Base-by-base conservation (phyloP, 2,797 vertebrate genomes). In the Adrianichthys oophorus region DNA sequence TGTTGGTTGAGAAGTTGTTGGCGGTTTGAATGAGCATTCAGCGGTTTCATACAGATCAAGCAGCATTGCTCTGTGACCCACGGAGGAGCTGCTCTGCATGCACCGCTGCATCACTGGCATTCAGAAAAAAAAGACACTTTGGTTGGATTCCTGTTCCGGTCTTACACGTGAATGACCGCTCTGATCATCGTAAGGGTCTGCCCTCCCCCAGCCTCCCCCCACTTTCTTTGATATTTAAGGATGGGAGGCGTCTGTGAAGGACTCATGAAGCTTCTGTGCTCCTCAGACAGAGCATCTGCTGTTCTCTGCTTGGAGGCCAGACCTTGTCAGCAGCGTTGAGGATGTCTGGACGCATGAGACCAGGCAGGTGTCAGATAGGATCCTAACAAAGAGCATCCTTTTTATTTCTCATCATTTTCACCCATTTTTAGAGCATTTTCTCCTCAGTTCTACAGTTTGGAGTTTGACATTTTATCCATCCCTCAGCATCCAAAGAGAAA, bases 311-410 rank as follows among this genome's bases (percentile, higher is more conserved):
- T 29, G 50, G 46, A 24, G 37, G 21, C 41, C 40, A 46, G 47
- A 69, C 2, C 29, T 55, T 40, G 21, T 67, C 43, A 2, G 6
- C 19, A 1, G 15, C 14, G 61, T 63, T 40, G 58, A 79, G 46
- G 58, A 88, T 87, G 85, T 19, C 59, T 21, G 52, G 48, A 65
- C 72, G 60, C 62, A 55, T 56, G 56, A 48, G 48, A 74, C 60
- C 78, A 78, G 85, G 85, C 80, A 83, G 6, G 4, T 59, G 44
- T 41, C 51, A 42, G 23, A 15, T 29, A 59, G 21, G 6, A 64
- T 29, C 26, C 7, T 1, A 19, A 0, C 32, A 37, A 37, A 37
- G 32, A 37, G 6, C n/a, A 15, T 2, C 15, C 13, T 19, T 14
- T 18, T 26, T 13, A 17, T 43, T 29, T 44, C 16, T 13, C 40